Percentiles rank a stretch among this genome's conserved stretches.
Evolutionary conservation across 1,140 invertebrate genomes (phyloP).

Genomic region (Copidosoma floridanum): DNA sequence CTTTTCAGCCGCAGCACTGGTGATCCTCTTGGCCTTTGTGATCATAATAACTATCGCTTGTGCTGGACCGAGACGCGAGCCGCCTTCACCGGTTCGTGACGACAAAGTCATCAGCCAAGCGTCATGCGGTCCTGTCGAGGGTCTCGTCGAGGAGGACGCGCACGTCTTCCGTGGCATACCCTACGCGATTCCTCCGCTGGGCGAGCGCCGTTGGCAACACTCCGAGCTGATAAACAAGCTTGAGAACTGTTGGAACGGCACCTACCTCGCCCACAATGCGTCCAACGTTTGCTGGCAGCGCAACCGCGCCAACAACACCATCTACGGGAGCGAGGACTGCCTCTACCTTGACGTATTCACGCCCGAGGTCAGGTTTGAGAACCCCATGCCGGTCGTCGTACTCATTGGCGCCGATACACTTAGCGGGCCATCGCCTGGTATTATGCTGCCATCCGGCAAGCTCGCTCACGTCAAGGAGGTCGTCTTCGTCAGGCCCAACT

Average conservation of each 20-base stretch:
- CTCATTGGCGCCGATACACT: constrained; percentile 75
- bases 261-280: constrained; percentile 66
- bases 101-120: constrained; percentile 73
- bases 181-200: constrained; percentile 77
- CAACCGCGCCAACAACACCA: constrained; percentile 58
- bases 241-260: constrained; percentile 79
- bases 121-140: constrained; percentile 76
- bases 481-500: constrained; percentile 80
- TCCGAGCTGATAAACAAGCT: constrained; percentile 67
- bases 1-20: constrained; percentile 49
- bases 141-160: constrained; percentile 71
- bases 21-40: constrained; percentile 65
- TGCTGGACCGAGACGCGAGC: constrained; percentile 58
- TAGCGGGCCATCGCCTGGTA: constrained; percentile 69
- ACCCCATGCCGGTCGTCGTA: constrained; percentile 77
- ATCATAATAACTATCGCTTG: constrained; percentile 65
- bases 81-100: constrained; percentile 58
- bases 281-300: constrained; percentile 68
- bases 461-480: constrained; percentile 73
- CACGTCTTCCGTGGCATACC: constrained; percentile 83
- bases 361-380: constrained; percentile 69
- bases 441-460: constrained; percentile 64
- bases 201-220: constrained; percentile 68
- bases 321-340: constrained; percentile 75
- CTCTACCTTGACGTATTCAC: constrained; percentile 77